These are phyloP conservation scores for Empis livida DNA, from an alignment of 2,888 invertebrate species.

Conservation along the genomic window DNA sequence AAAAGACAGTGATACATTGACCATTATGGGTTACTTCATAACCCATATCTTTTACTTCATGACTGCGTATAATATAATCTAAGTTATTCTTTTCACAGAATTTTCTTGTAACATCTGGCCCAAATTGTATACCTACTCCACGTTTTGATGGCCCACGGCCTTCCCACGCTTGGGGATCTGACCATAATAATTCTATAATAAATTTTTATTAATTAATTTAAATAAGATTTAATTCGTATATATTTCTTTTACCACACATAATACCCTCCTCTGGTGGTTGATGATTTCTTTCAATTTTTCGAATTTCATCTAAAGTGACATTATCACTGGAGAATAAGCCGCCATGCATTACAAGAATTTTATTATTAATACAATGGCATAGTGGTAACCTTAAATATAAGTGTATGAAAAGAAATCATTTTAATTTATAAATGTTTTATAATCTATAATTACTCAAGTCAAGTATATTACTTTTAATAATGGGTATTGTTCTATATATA, in stretches of 20 bases:
- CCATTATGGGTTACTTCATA: constrained; percentile 92
- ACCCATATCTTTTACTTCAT: constrained; percentile 94
- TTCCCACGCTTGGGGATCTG: constrained; percentile 83
- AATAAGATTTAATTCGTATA: no score
- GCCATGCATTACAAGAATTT: constrained; percentile 87
- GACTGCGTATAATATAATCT: constrained; percentile 90
- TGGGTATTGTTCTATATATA: no score
- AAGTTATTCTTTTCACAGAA: constrained; percentile 78
- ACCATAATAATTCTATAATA: constrained; percentile 70
- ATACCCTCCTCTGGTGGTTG: constrained; percentile 96
- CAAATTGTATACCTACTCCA: constrained; percentile 97
- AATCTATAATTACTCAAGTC: no score
- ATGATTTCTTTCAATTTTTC: constrained; percentile 76
- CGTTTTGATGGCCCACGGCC: constrained; percentile 91
- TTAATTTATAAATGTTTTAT: no score
- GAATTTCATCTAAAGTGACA: constrained; percentile 86
- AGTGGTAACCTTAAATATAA: constrained; percentile 60
- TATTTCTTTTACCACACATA: constrained; percentile 72
- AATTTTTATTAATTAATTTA: no score
- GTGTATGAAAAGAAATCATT: no score
- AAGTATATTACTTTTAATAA: no score
- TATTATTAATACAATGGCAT: constrained; percentile 85
- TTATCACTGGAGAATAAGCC: constrained; percentile 90
- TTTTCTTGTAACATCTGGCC: constrained; percentile 84
- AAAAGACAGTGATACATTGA: constrained; percentile 96